Evolutionary conservation across 2,113 vertebrate genomes (phyloP).

Genomic region (Cyphomyrus plagiostoma): DNA sequence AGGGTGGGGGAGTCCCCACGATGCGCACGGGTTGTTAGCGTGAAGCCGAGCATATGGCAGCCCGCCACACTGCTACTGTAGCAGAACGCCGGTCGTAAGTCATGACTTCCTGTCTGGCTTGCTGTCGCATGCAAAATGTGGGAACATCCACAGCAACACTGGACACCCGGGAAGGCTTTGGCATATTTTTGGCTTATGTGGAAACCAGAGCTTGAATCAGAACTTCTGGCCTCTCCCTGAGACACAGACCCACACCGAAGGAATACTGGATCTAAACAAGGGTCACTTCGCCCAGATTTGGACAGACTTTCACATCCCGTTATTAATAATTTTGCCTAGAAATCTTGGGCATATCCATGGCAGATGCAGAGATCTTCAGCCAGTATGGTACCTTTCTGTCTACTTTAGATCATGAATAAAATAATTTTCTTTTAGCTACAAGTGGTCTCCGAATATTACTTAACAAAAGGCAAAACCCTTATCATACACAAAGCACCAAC

Average conservation of each 20-base stretch:
- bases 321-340: background rate
- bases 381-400: background rate
- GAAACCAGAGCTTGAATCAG: background rate
- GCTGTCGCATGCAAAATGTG: background rate
- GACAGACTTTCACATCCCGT: background rate
- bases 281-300: background rate
- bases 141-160: background rate
- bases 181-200: background rate
- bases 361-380: background rate
- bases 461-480: background rate
- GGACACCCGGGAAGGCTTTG: background rate
- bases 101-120: background rate
- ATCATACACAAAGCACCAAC: background rate
- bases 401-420: background rate
- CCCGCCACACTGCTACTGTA: background rate
- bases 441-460: background rate
- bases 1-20: background rate
- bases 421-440: background rate
- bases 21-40: background rate
- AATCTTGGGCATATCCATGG: background rate
- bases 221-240: background rate
- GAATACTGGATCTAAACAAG: background rate
- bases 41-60: background rate
- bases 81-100: background rate
- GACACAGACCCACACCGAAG: background rate